Base-by-base conservation (phyloP, 2,888 invertebrate species). In the Chrysodeixis includens region DNA sequence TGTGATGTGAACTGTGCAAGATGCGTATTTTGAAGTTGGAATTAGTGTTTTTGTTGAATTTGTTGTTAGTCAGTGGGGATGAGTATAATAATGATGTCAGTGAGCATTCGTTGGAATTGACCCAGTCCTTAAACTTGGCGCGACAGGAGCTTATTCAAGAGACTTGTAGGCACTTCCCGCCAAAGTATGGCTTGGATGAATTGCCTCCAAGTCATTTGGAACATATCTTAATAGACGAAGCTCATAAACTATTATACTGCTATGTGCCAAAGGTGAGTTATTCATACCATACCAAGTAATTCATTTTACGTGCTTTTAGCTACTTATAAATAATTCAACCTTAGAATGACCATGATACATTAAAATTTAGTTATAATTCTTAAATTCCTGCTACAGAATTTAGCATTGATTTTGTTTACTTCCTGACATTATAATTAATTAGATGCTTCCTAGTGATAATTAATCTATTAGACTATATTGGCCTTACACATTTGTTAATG, bases 201-300 rank as follows among this genome's bases (percentile, higher is more conserved):
- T 84, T 96, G 53, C 92, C 93, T 32, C 93, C 95, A 14, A 95
- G 94, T 64, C 96, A 96, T 79, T 95, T 98, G 83, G 96, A 97
- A 84, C 98, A 98, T 86, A 96, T 98, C 88, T 94, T 98, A 71
- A 97, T 99, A 20, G 98, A 99, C 88, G 97, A 97, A 82, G 96
- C 96, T 67, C 97, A 98, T 85, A 97, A 97, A 88, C 95, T 99
- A 16, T 94, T 99, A 14, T 99, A 99, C 87, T 99, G 99, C 88
- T 98, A 98, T 90, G 98, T 99, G 74, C 99, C 99, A 67, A 99
- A 99, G 96, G 98, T 98, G 95, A 95, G 95, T 84, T 67, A 56
- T 66, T 62, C 62, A 90, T 90, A 88, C 88, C 78, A 68, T 87
- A 88, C 89, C 9, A 66, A 86, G 81, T 70, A n/a, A 4, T 40